phyloP scores from a whole-genome alignment of 2,888 invertebrate genomes.

The Troglohyphantes excavatus region DNA sequence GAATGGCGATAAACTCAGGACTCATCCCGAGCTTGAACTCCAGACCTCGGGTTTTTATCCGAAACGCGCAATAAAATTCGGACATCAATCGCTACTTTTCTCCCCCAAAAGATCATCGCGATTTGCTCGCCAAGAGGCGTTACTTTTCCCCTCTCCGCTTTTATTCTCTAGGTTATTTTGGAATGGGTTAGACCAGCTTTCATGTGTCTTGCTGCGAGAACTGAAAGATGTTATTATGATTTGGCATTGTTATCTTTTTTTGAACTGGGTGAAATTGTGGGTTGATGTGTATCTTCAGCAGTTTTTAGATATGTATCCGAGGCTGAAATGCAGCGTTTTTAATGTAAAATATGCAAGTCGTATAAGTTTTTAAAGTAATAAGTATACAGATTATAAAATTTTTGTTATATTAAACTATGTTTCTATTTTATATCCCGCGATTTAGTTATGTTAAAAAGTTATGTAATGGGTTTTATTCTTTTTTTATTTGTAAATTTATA shows the following conservation, averaged over 20 bases:
- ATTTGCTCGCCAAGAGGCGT: conserved; percentile 47
- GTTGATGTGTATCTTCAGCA: conserved; percentile 25
- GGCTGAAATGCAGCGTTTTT: neutral
- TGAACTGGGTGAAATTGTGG: neutral
- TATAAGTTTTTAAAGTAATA: too few relatives aligned
- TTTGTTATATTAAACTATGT: too few relatives aligned
- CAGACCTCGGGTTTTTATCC: conserved; percentile 48
- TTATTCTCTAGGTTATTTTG: conserved; percentile 28
- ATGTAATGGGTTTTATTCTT: too few relatives aligned
- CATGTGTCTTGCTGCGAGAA: too few relatives aligned
- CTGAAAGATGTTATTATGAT: conserved; percentile 35
- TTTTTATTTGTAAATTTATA: too few relatives aligned
- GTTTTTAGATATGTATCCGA: neutral
- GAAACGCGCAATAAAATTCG: conserved; percentile 67
- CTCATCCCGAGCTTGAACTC: conserved; percentile 17
- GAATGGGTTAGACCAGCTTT: conserved; percentile 23
- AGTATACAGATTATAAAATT: too few relatives aligned
- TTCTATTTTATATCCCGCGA: too few relatives aligned
- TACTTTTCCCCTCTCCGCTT: conserved; percentile 39
- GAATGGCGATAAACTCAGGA: conserved; percentile 45
- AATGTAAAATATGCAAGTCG: too few relatives aligned
- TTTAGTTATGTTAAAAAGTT: too few relatives aligned
- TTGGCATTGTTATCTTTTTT: conserved; percentile 46
- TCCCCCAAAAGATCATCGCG: conserved; percentile 29
- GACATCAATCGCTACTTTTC: conserved; percentile 63